phyloP scores from a whole-genome alignment of 2,888 invertebrate genomes.

The Portevinia maculata region DNA sequence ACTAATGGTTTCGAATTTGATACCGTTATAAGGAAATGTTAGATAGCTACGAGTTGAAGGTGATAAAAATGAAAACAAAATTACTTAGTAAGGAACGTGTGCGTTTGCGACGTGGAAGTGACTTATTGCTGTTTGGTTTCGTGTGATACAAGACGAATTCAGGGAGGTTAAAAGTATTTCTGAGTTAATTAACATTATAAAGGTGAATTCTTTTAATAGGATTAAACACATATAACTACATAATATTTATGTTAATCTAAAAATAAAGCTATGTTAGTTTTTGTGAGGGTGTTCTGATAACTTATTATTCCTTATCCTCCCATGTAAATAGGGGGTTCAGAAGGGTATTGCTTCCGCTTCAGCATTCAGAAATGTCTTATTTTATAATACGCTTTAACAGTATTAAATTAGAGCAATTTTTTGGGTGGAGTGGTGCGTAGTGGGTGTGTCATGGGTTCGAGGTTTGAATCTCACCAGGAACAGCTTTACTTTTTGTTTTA shows the following conservation, averaged over 20 bases:
- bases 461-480: too few relatives aligned
- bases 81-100: constrained; percentile 25
- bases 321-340: too few relatives aligned
- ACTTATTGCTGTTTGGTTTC: constrained; percentile 42
- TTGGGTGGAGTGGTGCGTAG: too few relatives aligned
- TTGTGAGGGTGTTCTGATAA: too few relatives aligned
- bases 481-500: too few relatives aligned
- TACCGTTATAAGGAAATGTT: constrained; percentile 59
- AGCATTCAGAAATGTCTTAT: too few relatives aligned
- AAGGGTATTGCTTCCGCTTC: too few relatives aligned
- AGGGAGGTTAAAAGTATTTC: neutral
- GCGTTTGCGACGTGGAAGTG: constrained; percentile 43
- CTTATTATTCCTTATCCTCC: too few relatives aligned
- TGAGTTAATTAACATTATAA: constrained; percentile 35
- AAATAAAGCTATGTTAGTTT: too few relatives aligned
- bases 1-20: constrained; percentile 69
- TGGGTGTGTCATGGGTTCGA: too few relatives aligned
- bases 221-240: neutral
- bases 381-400: too few relatives aligned
- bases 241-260: neutral
- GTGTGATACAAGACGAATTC: neutral
- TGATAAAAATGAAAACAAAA: constrained; percentile 38
- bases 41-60: constrained; percentile 25
- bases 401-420: too few relatives aligned
- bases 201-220: neutral